Base-by-base conservation (phyloP, 2,113 vertebrate species). In the Ammospiza nelsoni region DNA sequence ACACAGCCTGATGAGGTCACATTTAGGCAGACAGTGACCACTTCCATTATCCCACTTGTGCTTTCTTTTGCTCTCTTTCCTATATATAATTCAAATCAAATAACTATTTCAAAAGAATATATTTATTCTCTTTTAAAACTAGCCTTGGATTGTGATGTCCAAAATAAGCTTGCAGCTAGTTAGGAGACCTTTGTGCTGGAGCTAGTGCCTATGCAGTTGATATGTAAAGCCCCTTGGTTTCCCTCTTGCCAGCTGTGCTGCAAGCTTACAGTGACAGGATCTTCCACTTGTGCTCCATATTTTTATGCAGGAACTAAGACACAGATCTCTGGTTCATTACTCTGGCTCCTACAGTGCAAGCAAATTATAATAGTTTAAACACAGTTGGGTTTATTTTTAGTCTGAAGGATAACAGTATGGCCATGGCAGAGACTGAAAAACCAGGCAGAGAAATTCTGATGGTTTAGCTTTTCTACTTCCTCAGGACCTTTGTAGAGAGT, bases 361-460 rank as follows among this genome's bases (percentile, higher is more conserved):
- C 24, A 80, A 90, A 90, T 94, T 88, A 37, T 46, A 52, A 57
- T n/a, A 65, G 88, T 92, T 93, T 88, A 86, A 95, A 90, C 55
- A 90, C 63, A 75, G 31, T 71, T 80, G 0, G 5, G 52, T 59
- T 84, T 93, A 55, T 89, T 92, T 88, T 88, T 52, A 90, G 37
- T 74, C 51, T 44, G 63, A 76, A 85, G 27, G 16, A 51, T 79
- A 39, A n/a, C 10, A 29, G 3, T 22, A 19, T 55, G 71, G n/a
- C 37, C n/a, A 35, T 68, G 51, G 7, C 12, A 4, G 48, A 86
- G 39, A 7, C 11, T 55, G 27, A 29, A 63, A 86, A 86, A 69
- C 7, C 0, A 1, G n/a, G 10, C 41, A 58, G 75, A 73, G n/a
- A 80, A 76, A 79, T 41, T 79, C 48, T 52, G 12, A 9, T 66